Evolutionary conservation across 2,797 vertebrate genomes (phyloP), one percentile per base, ranked within the genome.

Genomic region (Halcyon badia): DNA sequence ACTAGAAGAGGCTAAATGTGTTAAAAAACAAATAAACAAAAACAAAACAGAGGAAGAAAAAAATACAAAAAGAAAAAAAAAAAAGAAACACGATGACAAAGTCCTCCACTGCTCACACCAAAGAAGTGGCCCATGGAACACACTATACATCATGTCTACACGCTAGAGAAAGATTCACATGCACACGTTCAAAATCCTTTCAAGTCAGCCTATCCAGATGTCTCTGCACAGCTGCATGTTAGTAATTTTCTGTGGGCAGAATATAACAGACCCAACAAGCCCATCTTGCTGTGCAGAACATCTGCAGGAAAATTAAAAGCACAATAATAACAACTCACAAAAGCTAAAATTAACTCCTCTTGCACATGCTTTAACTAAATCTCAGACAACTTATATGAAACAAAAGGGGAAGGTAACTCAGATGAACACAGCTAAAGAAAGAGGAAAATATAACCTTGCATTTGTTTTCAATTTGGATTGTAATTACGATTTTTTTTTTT

Each of bases 281-380:
- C 39, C 33, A 25, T 64, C 94, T 69, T 88, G 77, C 92, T 85
- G 69, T 48, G 84, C 80, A 76, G 83, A 97, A 83, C 94, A 97
- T 83, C 95, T 96, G 95, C 78, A 87, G 48, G 62, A 93, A 93
- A 94, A 92, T 49, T 13, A 88, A 92, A 94, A 71, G 79, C 70
- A 84, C 8, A 78, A 46, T 33, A 18, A 25, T 58, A 92, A 83
- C 42, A 41, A 24, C 21, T 91, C 92, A 75, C 14, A 72, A 73
- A 87, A 89, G 35, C 80, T 85, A 89, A 94, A 96, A 95, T 95
- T 94, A 82, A 65, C 37, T 92, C 73, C 41, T 86, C 35, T 58
- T 87, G 5, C 39, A 35, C 51, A 5, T 24, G 41, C 22, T 64
- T 93, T 58, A 77, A 61, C 49, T 82, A 57, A 79, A 86, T 44